Conservation (phyloP, 1,140 invertebrate genomes). For the Cryptotermes secundus region DNA sequence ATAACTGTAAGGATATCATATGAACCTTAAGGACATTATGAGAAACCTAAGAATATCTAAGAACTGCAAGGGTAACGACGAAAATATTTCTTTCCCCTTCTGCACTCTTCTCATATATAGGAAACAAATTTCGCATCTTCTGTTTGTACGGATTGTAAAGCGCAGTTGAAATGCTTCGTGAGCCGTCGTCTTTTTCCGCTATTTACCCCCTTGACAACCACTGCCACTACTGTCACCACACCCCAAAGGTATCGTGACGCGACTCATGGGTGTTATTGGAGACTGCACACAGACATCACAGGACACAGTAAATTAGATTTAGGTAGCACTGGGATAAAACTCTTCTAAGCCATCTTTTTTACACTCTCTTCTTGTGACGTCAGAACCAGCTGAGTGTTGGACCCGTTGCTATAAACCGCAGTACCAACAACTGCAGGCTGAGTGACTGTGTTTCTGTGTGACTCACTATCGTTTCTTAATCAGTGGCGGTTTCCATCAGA, state of each 20-base stretch:
- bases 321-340: slow-evolving; percentile 10
- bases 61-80: too few relatives aligned
- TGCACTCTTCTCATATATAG: neutral
- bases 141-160: neutral
- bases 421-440: neutral
- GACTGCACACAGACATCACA: neutral
- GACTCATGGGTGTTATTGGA: neutral
- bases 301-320: slow-evolving; percentile 17
- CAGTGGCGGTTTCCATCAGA: neutral
- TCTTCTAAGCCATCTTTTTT: neutral
- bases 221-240: neutral
- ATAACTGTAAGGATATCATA: too few relatives aligned
- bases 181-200: neutral
- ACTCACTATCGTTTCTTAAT: neutral
- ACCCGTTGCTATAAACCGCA: neutral
- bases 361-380: neutral
- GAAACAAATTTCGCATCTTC: neutral
- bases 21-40: too few relatives aligned
- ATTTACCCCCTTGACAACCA: neutral
- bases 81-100: too few relatives aligned
- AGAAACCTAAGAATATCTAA: too few relatives aligned
- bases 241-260: neutral
- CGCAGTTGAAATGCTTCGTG: neutral
- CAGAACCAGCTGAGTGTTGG: neutral
- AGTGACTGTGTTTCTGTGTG: neutral